Evolutionary conservation across 1,140 invertebrate species (phyloP), one percentile per base, ranked within the genome.

Genomic region (Drosophila bipectinata): DNA sequence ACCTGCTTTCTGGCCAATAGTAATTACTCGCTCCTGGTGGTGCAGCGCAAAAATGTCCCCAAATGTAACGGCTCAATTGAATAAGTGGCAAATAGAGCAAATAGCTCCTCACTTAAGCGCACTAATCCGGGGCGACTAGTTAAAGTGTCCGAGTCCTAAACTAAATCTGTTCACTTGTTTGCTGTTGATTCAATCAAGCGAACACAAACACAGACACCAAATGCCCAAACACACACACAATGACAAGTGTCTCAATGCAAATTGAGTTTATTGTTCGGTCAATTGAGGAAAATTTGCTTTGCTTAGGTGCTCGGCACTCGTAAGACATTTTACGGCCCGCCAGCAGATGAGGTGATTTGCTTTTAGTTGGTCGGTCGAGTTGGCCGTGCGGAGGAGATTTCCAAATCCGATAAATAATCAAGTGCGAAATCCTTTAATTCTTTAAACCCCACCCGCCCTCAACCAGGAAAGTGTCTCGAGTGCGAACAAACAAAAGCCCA

Each of bases 81-180:
- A 83, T 83, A 84, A 83, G 76, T 83, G 80, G 60, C 60, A 75
- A 75, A 66, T 57, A 44, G 49, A 63, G 56, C 47, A 63, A 64
- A 55, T 56, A 69, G 48, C 53, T 28, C 28, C 61, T 24, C 61
- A 66, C 62, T 56, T 69, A 56, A 37, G 59, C 34, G 34, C 63
- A 52, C 63, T 67, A 64, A 67, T 55, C 71, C 60, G 45, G 68
- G 80, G 75, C 61, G 48, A 47, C 69, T 82, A 79, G 78, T 88
- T 85, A 79, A 88, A 80, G 82, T 85, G 82, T 87, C 72, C 52
- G 52, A 44, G 82, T 87, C 72, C 52, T 44, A 88, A 69, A 79
- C 83, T 66, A 69, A 85, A 87, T 78, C 71, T 63, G 49, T 73
- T 77, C 71, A 85, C 79, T 79, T 66, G 68, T 57, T 69, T 44